Evolutionary conservation across 2,113 vertebrate species (phyloP).

Genomic region (Scophthalmus maximus): DNA sequence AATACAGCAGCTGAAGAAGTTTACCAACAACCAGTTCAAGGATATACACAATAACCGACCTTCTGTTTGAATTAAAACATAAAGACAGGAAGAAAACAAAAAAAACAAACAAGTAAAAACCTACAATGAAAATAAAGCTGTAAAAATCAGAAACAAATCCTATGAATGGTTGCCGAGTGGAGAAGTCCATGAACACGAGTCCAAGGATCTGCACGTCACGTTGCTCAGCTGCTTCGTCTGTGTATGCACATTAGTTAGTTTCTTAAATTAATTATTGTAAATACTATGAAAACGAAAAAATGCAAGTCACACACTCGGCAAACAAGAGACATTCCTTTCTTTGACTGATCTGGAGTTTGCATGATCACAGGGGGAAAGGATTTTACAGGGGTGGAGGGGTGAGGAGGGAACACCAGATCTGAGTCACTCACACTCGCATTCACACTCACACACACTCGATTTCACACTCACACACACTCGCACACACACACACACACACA

Average conservation of each 20-base stretch:
- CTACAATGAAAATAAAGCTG: conserved; percentile 87
- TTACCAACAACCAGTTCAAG: conserved; percentile 84
- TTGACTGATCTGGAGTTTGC: conserved; percentile 75
- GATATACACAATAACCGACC: conserved; percentile 83
- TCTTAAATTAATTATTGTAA: conserved; percentile 95
- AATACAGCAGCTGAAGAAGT: conserved; percentile 91
- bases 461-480: no score
- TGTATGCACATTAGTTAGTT: conserved; percentile 82
- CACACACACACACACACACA: conserved; percentile 35
- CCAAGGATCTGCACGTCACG: conserved; percentile 61
- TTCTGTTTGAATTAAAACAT: conserved; percentile 86
- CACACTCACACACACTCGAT: conserved; percentile 34
- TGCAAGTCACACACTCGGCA: conserved; percentile 92
- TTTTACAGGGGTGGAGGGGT: conserved; percentile 1
- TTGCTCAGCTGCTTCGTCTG: conserved; percentile 63
- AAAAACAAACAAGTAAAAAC: conserved; percentile 82
- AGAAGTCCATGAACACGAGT: conserved; percentile 66
- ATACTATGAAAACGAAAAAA: conserved; percentile 90
- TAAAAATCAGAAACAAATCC: conserved; percentile 91
- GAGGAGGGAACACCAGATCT: conserved; percentile 37
- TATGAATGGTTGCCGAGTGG: conserved; percentile 84
- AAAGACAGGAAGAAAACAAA: conserved; percentile 74
- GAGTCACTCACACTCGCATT: no score
- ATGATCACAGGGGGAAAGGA: conserved; percentile 23
- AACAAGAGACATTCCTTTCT: conserved; percentile 85